phyloP scores from a whole-genome alignment of 2,797 vertebrate species.

The Cossypha polioptera region DNA sequence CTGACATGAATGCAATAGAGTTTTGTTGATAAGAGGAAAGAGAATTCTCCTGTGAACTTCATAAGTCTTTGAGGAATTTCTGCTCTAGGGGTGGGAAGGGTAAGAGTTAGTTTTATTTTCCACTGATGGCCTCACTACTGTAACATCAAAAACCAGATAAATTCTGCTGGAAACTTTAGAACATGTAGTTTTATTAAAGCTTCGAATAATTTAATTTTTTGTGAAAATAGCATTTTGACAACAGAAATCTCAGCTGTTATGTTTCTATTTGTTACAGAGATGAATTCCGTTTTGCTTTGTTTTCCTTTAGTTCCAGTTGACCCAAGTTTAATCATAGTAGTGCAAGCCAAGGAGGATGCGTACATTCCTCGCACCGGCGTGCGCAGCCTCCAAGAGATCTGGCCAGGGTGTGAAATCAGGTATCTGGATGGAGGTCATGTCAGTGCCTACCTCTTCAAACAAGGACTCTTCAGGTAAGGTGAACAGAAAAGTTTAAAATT shows the following conservation, averaged over 20 bases:
- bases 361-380: conserved; percentile 94
- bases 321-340: conserved; percentile 91
- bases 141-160: background rate
- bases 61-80: background rate
- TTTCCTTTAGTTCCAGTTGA: conserved; percentile 88
- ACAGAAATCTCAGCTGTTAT: background rate
- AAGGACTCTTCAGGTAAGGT: conserved; percentile 91
- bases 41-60: background rate
- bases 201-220: background rate
- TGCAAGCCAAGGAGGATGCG: conserved; percentile 95
- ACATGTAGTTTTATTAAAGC: background rate
- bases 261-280: background rate
- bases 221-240: background rate
- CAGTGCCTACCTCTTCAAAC: conserved; percentile 97
- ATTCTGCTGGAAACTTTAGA: background rate
- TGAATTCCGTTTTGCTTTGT: background rate
- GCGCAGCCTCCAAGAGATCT: conserved; percentile 93
- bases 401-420: conserved; percentile 94
- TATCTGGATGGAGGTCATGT: conserved; percentile 94
- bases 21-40: background rate
- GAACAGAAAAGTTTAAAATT: background rate
- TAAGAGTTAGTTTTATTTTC: background rate
- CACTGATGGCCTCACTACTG: background rate
- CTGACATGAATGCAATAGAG: background rate
- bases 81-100: background rate